Evolutionary conservation across 2,888 invertebrate genomes (phyloP).

Genomic region (Microctonus hyperodae): DNA sequence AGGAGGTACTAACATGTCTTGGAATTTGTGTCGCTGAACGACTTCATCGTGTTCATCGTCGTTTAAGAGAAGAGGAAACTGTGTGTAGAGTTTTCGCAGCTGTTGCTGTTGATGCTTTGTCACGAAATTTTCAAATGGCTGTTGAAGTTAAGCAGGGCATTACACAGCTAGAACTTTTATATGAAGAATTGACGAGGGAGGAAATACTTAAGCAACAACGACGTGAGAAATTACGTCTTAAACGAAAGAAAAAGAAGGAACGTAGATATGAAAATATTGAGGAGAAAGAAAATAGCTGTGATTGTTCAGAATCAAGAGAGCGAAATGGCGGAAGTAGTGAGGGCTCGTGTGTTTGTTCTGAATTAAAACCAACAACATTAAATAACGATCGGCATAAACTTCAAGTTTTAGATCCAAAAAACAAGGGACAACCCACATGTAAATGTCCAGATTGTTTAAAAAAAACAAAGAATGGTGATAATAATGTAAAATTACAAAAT

Average conservation of each 20-base stretch:
- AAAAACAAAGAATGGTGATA: conserved; percentile 44
- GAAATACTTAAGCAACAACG: conserved; percentile 85
- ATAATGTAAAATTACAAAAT: conserved; percentile 42
- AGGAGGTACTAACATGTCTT: conserved; percentile 93
- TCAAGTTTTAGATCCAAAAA: conserved; percentile 57
- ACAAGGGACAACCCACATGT: conserved; percentile 56
- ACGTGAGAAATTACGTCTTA: conserved; percentile 87
- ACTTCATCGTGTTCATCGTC: conserved; percentile 84
- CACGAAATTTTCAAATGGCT: conserved; percentile 88
- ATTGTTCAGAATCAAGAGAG: conserved; percentile 45
- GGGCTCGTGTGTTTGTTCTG: conserved; percentile 43
- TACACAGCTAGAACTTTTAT: conserved; percentile 86
- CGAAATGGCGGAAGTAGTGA: conserved; percentile 15
- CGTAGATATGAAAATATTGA: conserved; percentile 64
- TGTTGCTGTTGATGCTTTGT: conserved; percentile 85
- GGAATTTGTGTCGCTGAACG: conserved; percentile 93
- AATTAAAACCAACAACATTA: conserved; percentile 49
- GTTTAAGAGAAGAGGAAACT: conserved; percentile 89
- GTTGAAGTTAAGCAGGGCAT: conserved; percentile 89
- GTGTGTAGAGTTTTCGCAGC: conserved; percentile 94
- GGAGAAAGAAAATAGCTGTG: conserved; percentile 62
- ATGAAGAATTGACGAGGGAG: conserved; percentile 86
- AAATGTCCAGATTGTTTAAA: conserved; percentile 59
- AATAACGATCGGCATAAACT: conserved; percentile 56
- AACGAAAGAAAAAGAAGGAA: conserved; percentile 78